Evolutionary conservation across 2,888 invertebrate species (phyloP).

Genomic region (Eumerus sabulonum): DNA sequence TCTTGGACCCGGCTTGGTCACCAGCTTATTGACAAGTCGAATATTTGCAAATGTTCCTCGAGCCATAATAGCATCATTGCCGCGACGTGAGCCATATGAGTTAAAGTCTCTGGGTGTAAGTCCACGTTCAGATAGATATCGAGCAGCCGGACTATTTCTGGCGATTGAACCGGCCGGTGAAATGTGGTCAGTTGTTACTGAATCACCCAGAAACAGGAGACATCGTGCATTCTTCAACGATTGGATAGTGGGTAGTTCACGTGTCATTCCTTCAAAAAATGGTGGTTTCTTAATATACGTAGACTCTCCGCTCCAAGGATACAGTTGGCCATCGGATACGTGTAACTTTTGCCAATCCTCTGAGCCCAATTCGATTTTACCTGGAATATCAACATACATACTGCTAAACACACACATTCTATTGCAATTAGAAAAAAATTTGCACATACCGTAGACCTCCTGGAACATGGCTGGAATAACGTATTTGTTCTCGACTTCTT

Average conservation of each 20-base stretch:
- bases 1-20: conserved; percentile 88
- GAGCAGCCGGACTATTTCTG: conserved; percentile 91
- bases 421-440: neutral
- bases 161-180: conserved; percentile 99
- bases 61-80: conserved; percentile 98
- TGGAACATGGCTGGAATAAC: conserved; percentile 99
- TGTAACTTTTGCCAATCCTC: conserved; percentile 90
- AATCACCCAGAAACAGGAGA: conserved; percentile 94
- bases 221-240: conserved; percentile 88
- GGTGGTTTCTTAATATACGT: conserved; percentile 98
- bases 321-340: conserved; percentile 90
- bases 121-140: conserved; percentile 76
- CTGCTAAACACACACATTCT: neutral
- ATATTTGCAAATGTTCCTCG: conserved; percentile 99
- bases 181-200: conserved; percentile 99
- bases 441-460: conserved; percentile 81
- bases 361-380: conserved; percentile 93
- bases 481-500: conserved; percentile 89
- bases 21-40: conserved; percentile 93
- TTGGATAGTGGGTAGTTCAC: conserved; percentile 80
- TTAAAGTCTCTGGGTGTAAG: conserved; percentile 96
- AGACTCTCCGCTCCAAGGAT: conserved; percentile 93
- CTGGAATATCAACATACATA: conserved; percentile 65
- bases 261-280: conserved; percentile 92
- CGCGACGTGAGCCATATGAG: conserved; percentile 97